Conservation (phyloP, 2,797 vertebrate genomes). For the Decapterus maruadsi region DNA sequence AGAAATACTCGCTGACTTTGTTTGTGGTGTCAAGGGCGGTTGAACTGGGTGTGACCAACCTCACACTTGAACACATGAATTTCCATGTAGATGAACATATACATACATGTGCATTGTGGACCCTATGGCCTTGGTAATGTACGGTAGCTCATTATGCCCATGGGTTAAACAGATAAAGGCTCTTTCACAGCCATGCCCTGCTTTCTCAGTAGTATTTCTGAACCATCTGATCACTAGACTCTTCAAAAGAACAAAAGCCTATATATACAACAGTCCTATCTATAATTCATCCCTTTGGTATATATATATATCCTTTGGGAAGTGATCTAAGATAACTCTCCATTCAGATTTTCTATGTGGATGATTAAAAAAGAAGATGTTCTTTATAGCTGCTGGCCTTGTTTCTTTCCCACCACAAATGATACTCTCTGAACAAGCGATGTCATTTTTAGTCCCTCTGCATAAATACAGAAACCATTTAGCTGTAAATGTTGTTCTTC, state of each 20-base stretch:
- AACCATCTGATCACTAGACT: not conserved
- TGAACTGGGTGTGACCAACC: constrained; percentile 13
- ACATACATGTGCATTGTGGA: not conserved
- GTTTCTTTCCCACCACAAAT: constrained; percentile 57
- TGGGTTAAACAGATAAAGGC: not conserved
- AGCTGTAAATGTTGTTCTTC: constrained; percentile 10
- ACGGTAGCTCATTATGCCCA: constrained; percentile 1
- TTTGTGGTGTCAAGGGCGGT: constrained; percentile 19
- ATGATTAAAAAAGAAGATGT: constrained; percentile 49
- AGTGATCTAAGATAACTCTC: constrained; percentile 37
- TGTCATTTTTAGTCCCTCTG: constrained; percentile 31
- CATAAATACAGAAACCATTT: constrained; percentile 41
- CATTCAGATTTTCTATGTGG: constrained; percentile 31
- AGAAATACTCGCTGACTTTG: constrained; percentile 53
- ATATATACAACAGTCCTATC: not conserved
- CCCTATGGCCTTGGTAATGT: not conserved
- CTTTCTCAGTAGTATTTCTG: not conserved
- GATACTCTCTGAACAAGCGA: constrained; percentile 22
- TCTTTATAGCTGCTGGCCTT: constrained; percentile 35
- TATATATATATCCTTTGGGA: constrained; percentile 13
- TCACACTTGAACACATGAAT: constrained; percentile 8
- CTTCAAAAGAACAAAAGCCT: not conserved
- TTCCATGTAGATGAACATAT: constrained; percentile 20
- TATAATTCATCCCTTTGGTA: constrained; percentile 30
- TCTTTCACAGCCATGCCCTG: not conserved